phyloP scores from a whole-genome alignment of 2,888 invertebrate genomes.

The Chouioia cunea region DNA sequence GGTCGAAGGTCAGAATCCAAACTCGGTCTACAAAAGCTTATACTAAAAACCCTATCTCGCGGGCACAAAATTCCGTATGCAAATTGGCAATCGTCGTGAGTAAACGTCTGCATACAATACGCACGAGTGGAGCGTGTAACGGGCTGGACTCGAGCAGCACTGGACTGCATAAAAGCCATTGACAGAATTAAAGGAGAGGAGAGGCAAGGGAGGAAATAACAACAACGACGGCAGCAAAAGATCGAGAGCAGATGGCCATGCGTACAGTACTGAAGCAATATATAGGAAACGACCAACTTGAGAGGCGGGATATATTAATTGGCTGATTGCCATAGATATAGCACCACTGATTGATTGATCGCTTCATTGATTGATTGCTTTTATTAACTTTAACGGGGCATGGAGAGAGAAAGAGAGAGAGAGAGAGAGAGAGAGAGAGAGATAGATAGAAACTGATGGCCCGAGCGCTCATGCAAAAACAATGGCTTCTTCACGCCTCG shows the following conservation, averaged over 20 bases:
- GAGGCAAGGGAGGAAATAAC: background rate
- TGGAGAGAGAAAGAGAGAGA: background rate
- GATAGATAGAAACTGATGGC: constrained; percentile 1
- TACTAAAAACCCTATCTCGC: too few relatives aligned
- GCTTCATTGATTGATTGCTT: constrained; percentile 37
- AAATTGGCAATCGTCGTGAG: constrained; percentile 32
- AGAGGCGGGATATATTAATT: constrained; percentile 41
- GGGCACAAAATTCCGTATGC: constrained; percentile 13
- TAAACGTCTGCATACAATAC: constrained; percentile 20
- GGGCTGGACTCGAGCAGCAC: background rate
- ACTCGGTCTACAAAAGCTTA: too few relatives aligned
- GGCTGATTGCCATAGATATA: constrained; percentile 33
- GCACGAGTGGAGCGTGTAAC: background rate
- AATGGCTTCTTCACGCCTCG: constrained; percentile 12
- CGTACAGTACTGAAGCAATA: too few relatives aligned
- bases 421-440: too few relatives aligned
- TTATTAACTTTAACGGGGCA: constrained; percentile 42
- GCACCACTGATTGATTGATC: constrained; percentile 29
- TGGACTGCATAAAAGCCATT: too few relatives aligned
- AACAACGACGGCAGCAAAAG: constrained; percentile 2
- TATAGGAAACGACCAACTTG: background rate
- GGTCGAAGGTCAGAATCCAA: background rate
- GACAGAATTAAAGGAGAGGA: too few relatives aligned
- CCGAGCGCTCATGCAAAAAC: constrained; percentile 30
- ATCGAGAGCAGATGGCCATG: too few relatives aligned